Percentiles rank a stretch among this genome's conserved stretches.
Evolutionary conservation across 1,140 invertebrate genomes (phyloP).

Genomic region (Stratiolaelaps scimitus): DNA sequence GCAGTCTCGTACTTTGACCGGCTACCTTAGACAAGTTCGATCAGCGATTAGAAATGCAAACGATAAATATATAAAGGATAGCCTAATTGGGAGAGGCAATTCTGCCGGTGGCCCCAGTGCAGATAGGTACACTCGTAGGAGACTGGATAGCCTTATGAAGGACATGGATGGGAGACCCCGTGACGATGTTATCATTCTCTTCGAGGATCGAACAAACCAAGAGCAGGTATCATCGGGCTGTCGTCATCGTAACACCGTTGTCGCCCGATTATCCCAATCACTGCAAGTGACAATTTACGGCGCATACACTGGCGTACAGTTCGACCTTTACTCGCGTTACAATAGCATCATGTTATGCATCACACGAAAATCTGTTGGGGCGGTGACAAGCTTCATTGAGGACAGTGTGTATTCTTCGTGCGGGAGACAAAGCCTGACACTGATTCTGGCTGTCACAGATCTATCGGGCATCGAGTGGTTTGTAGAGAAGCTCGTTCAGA

Average conservation of each 20-base stretch:
- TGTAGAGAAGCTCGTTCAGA: background rate
- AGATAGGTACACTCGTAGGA: no score
- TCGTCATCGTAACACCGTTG: no score
- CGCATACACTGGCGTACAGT: background rate
- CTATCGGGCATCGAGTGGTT: slow-evolving; percentile 2
- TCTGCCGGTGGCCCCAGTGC: no score
- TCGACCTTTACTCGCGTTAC: background rate
- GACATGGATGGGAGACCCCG: no score
- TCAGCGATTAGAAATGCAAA: no score
- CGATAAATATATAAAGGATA: no score
- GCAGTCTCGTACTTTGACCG: background rate
- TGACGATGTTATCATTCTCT: no score
- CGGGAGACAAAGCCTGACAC: background rate
- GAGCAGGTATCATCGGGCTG: no score
- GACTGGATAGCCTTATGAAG: no score
- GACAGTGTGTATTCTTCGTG: background rate
- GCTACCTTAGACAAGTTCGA: background rate
- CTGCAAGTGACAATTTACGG: background rate
- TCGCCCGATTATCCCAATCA: no score
- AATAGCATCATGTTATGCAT: background rate
- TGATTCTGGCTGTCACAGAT: background rate
- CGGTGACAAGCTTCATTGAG: background rate
- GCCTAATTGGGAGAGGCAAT: no score
- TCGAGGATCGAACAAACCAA: no score
- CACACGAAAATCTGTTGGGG: slow-evolving; percentile 21